phyloP scores from a whole-genome alignment of 1,140 invertebrate species.

The Drosophila nigromelanica region DNA sequence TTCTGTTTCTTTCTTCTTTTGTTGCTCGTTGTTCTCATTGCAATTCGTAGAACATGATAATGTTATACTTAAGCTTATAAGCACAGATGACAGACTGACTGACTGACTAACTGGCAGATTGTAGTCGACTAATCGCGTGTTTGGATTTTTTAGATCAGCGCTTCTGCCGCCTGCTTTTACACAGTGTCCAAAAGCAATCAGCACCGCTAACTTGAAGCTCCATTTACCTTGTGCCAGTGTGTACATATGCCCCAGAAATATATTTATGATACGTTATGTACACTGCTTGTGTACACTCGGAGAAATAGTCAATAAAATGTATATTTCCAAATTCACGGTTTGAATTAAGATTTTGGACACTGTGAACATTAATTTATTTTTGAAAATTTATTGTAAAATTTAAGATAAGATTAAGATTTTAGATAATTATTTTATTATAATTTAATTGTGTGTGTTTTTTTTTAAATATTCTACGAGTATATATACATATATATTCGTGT shows the following conservation, averaged over 20 bases:
- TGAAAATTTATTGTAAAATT: too few relatives aligned
- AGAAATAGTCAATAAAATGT: too few relatives aligned
- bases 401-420: too few relatives aligned
- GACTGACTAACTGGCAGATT: slow-evolving; percentile 3
- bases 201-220: neutral
- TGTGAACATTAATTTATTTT: too few relatives aligned
- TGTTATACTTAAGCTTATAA: slow-evolving; percentile 19
- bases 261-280: neutral
- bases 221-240: neutral
- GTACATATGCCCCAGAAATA: neutral
- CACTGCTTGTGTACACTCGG: too few relatives aligned
- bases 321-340: too few relatives aligned
- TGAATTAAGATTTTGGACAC: too few relatives aligned
- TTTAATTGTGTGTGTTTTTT: too few relatives aligned
- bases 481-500: too few relatives aligned
- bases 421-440: too few relatives aligned
- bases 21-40: slow-evolving; percentile 38
- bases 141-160: slow-evolving; percentile 6
- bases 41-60: slow-evolving; percentile 51
- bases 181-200: neutral
- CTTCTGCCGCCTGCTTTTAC: neutral
- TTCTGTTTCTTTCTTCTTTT: slow-evolving; percentile 30
- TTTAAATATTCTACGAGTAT: too few relatives aligned
- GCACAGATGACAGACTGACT: slow-evolving; percentile 1
- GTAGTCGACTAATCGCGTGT: slow-evolving; percentile 6